phyloP scores from a whole-genome alignment of 1,140 invertebrate genomes.

The Elymnias hypermnestra region DNA sequence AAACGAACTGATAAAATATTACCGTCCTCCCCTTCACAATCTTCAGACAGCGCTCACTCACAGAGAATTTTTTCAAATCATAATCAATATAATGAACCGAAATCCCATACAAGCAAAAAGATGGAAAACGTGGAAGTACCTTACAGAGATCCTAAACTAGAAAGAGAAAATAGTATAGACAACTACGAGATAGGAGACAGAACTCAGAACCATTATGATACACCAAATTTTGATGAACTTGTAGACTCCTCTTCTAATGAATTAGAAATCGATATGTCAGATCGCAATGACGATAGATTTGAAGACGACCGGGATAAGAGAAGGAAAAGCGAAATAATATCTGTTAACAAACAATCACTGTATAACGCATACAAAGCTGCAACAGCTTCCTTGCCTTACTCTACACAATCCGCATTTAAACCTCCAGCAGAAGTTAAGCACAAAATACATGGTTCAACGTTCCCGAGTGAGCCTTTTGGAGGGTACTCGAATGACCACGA shows the following conservation, averaged over 20 bases:
- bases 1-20: conserved; percentile 83
- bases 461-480: conserved; percentile 57
- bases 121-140: conserved; percentile 39
- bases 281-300: conserved; percentile 76
- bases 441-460: conserved; percentile 63
- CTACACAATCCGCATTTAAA: conserved; percentile 84
- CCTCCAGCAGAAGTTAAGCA: conserved; percentile 80
- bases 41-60: conserved; percentile 79
- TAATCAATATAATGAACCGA: conserved; percentile 36
- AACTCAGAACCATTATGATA: conserved; percentile 79
- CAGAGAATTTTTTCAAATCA: conserved; percentile 76
- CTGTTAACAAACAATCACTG: conserved; percentile 66
- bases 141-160: conserved; percentile 40
- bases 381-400: conserved; percentile 78
- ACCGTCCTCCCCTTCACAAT: conserved; percentile 78
- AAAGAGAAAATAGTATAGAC: conserved; percentile 63
- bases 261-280: conserved; percentile 87
- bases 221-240: conserved; percentile 86
- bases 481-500: conserved; percentile 62
- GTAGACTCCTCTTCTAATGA: conserved; percentile 88
- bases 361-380: conserved; percentile 76
- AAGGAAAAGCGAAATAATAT: conserved; percentile 68
- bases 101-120: conserved; percentile 26
- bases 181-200: conserved; percentile 54
- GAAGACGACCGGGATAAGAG: conserved; percentile 66